phyloP scores from a whole-genome alignment of 2,888 invertebrate genomes.

The Nasonovia ribisnigri region DNA sequence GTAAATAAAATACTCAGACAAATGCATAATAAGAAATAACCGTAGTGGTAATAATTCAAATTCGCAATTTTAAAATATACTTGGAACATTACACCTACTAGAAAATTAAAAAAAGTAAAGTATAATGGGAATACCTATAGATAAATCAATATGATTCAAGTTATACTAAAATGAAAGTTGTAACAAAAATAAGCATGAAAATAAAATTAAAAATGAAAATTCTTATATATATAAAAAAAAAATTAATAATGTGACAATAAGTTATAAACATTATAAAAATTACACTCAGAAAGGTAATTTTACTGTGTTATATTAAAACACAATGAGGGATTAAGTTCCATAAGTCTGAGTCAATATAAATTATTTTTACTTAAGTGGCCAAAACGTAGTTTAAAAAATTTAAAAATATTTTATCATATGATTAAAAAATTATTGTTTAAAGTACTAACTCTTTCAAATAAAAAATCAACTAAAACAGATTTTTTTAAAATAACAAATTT shows the following conservation, averaged over 20 bases:
- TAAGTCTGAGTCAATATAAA: neutral
- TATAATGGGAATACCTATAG: conserved; percentile 24
- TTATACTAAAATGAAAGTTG: neutral
- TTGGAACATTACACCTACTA: conserved; percentile 50
- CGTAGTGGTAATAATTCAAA: conserved; percentile 25
- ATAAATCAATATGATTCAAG: conserved; percentile 51
- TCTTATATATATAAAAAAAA: conserved; percentile 3
- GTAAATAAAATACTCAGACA: neutral
- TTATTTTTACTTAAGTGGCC: conserved; percentile 52
- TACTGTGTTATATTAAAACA: neutral
- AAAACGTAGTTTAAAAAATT: conserved; percentile 56
- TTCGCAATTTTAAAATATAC: neutral
- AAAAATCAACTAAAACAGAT: conserved; percentile 10
- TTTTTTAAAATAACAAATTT: conserved; percentile 14
- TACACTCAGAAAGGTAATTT: neutral
- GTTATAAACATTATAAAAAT: neutral
- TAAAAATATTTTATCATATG: neutral
- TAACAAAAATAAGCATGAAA: conserved; percentile 22
- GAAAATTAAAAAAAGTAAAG: conserved; percentile 32
- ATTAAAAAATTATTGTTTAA: conserved; percentile 7
- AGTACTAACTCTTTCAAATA: neutral
- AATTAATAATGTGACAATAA: conserved; percentile 5
- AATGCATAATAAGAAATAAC: neutral
- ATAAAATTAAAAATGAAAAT: neutral
- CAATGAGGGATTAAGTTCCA: conserved; percentile 15